phyloP scores from a whole-genome alignment of 2,113 vertebrate genomes.

The Pontoporia blainvillei region DNA sequence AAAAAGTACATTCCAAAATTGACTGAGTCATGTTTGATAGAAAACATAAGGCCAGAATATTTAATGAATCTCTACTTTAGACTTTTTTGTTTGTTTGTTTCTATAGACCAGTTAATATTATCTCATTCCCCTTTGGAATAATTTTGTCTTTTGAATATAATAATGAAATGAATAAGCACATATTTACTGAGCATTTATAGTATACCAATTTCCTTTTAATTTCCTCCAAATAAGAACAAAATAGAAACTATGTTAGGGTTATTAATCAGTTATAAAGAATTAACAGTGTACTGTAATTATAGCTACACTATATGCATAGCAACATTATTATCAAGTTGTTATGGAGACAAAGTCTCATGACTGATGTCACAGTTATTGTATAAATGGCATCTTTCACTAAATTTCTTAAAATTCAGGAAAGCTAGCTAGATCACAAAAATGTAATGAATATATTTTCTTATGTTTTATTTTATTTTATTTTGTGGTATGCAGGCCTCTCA shows the following conservation, averaged over 20 bases:
- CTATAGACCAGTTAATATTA: not conserved
- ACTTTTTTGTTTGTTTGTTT: not conserved
- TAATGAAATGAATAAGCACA: not conserved
- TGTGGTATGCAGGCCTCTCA: no score
- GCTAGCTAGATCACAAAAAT: not conserved
- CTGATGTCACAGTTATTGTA: not conserved
- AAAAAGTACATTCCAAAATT: not conserved
- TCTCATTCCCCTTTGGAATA: not conserved
- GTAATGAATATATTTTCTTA: not conserved
- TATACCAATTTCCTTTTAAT: not conserved
- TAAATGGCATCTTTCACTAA: not conserved
- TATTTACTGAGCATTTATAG: not conserved
- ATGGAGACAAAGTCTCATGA: not conserved
- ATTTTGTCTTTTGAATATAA: not conserved
- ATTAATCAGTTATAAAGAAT: not conserved
- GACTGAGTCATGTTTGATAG: not conserved
- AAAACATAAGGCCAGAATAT: not conserved
- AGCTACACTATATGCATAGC: not conserved
- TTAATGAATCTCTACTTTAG: not conserved
- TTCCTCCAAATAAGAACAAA: not conserved
- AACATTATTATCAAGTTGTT: not conserved
- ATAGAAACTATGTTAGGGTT: not conserved
- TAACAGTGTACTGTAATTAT: not conserved
- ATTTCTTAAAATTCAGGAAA: not conserved
- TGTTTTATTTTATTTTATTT: no score